Percentiles rank a stretch among this genome's conserved stretches.
phyloP scores from a whole-genome alignment of 53 echinoderm and acorn worm species.

The Echinometra lucunter region DNA sequence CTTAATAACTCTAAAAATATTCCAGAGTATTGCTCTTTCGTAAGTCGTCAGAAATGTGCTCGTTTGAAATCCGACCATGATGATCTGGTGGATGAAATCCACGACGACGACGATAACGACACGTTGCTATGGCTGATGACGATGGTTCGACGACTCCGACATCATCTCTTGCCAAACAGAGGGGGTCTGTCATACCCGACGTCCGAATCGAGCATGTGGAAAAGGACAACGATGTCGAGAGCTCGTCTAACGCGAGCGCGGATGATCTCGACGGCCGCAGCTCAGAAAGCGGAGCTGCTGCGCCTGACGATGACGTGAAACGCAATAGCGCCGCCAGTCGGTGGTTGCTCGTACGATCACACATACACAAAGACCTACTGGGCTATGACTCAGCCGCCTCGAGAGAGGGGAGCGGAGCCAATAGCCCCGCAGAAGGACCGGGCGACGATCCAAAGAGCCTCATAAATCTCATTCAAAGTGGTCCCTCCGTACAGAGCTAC shows the following conservation, averaged over 20 bases:
- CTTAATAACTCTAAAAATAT: background rate
- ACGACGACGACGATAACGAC: background rate
- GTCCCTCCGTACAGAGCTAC: conserved; percentile 79
- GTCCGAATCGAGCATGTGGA: conserved; percentile 22
- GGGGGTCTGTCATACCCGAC: conserved; percentile 11
- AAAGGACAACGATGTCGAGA: background rate
- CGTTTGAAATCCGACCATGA: background rate
- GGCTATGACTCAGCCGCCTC: conserved; percentile 20
- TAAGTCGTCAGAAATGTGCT: background rate
- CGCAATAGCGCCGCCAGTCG: conserved; percentile 65
- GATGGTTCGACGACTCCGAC: background rate
- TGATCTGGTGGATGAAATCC: background rate
- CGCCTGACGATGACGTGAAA: conserved; percentile 39
- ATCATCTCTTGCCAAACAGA: background rate
- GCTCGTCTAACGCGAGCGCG: background rate
- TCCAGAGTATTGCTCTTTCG: background rate
- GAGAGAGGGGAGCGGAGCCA: background rate
- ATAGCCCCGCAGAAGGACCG: conserved; percentile 34
- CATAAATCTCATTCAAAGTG: conserved; percentile 73
- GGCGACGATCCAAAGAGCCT: conserved; percentile 65
- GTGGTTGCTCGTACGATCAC: conserved; percentile 59
- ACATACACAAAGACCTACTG: conserved; percentile 35
- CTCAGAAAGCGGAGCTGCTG: conserved; percentile 3
- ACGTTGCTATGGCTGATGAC: conserved; percentile 32
- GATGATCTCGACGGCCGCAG: background rate